These are phyloP conservation scores for Drosophila orosa DNA, from an alignment of 1,140 invertebrate species.

Conservation along the genomic window DNA sequence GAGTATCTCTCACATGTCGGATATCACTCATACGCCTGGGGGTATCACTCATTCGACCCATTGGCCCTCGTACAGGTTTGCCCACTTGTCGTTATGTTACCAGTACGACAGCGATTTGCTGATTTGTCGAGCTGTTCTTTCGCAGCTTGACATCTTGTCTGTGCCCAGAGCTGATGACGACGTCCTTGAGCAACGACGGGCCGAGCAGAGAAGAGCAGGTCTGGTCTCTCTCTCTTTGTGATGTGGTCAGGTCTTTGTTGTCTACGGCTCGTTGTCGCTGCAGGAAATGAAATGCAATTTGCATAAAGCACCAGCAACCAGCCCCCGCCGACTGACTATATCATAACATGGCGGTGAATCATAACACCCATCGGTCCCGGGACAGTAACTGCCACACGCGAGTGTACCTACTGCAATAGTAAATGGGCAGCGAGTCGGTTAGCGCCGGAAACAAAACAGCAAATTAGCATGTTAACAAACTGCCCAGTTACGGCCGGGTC, in stretches of 20 bases:
- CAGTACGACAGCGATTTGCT: constrained; percentile 50
- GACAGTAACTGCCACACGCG: constrained; percentile 40
- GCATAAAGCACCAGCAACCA: constrained; percentile 32
- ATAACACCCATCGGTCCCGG: constrained; percentile 40
- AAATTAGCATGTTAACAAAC: constrained; percentile 80
- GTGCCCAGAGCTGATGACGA: constrained; percentile 4
- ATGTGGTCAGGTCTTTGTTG: constrained; percentile 48
- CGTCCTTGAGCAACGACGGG: constrained; percentile 33
- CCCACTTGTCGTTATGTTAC: constrained; percentile 27
- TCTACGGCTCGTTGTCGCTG: constrained; percentile 58
- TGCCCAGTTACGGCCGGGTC: constrained; percentile 50
- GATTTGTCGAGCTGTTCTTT: constrained; percentile 47
- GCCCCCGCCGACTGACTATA: constrained; percentile 27
- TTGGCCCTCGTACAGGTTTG: constrained; percentile 8
- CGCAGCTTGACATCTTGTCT: constrained; percentile 53
- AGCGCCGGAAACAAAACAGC: constrained; percentile 59
- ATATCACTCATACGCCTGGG: constrained; percentile 14
- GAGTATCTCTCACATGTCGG: not conserved
- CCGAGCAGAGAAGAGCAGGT: constrained; percentile 7
- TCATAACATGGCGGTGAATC: constrained; percentile 55
- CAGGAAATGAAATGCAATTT: constrained; percentile 76
- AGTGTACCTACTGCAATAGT: constrained; percentile 35
- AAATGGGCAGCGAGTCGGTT: constrained; percentile 21
- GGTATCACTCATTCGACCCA: constrained; percentile 29
- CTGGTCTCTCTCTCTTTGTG: constrained; percentile 4